Evolutionary conservation across 2,113 vertebrate genomes (phyloP).

Genomic region (Synodontis membranacea): DNA sequence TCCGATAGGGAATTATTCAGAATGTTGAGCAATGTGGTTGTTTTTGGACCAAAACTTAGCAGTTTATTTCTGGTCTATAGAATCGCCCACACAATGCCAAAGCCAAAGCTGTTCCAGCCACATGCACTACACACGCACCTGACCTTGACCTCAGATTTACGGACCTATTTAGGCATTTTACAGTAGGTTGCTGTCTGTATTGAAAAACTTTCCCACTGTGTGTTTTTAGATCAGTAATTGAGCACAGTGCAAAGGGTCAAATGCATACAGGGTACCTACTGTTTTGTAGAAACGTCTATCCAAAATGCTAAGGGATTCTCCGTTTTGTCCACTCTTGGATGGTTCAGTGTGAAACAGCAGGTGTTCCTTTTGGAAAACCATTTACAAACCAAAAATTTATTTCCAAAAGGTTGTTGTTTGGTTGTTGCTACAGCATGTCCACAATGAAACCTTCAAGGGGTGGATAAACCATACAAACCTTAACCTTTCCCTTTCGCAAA

Average conservation of each 20-base stretch:
- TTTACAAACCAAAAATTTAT: background rate
- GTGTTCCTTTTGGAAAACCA: background rate
- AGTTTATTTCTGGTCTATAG: background rate
- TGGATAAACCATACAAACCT: background rate
- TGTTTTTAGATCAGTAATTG: constrained; percentile 13
- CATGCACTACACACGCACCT: constrained; percentile 41
- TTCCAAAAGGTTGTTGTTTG: background rate
- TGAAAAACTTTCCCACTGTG: constrained; percentile 26
- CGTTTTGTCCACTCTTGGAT: background rate
- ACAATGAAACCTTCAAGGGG: background rate
- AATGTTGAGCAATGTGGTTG: background rate
- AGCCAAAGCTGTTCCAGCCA: constrained; percentile 14
- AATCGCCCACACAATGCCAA: background rate
- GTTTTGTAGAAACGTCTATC: constrained; percentile 21
- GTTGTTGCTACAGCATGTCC: background rate
- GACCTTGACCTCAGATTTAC: constrained; percentile 30
- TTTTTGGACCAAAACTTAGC: background rate
- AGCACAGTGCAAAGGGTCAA: constrained; percentile 2
- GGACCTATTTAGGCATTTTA: constrained; percentile 6
- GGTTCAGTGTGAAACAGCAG: background rate
- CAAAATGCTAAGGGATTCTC: background rate
- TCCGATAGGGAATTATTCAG: background rate
- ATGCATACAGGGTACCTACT: constrained; percentile 4
- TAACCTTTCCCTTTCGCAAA: background rate
- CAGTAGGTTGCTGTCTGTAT: constrained; percentile 13